A percentile compares a stretch with the other conserved stretches of the same genome.
Conservation (phyloP, 2,797 vertebrate species). For the Ctenopoma kingsleyae region DNA sequence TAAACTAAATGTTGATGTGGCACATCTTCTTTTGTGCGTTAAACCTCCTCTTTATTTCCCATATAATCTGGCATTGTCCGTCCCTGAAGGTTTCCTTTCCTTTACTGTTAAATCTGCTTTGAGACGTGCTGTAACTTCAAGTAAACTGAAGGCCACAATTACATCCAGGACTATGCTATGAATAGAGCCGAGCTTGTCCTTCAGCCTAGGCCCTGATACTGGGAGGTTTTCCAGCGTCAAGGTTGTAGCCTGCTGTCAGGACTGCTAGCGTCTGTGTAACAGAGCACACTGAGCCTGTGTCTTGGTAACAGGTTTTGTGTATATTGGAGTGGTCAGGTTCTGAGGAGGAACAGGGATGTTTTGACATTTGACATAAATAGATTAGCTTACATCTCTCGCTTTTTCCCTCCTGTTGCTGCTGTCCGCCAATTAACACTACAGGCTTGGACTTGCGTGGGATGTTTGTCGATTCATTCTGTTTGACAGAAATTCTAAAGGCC, state of each 20-base stretch:
- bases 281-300: conserved; percentile 39
- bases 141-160: conserved; percentile 35
- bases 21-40: background rate
- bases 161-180: conserved; percentile 13
- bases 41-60: conserved; percentile 20
- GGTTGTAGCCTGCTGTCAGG: conserved; percentile 2
- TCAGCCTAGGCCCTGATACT: background rate
- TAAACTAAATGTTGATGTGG: background rate
- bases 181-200: conserved; percentile 28
- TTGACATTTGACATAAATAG: conserved; percentile 60
- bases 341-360: conserved; percentile 67
- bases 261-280: background rate
- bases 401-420: background rate
- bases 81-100: background rate
- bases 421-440: background rate
- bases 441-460: conserved; percentile 13
- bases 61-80: background rate
- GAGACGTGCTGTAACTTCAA: conserved; percentile 8
- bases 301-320: conserved; percentile 49
- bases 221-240: conserved; percentile 20
- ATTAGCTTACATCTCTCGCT: conserved; percentile 13
- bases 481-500: conserved; percentile 12
- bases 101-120: conserved; percentile 5
- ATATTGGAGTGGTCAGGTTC: conserved; percentile 20
- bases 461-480: conserved; percentile 3